Base-by-base conservation (phyloP, 2,113 vertebrate species). In the Salminus brasiliensis region DNA sequence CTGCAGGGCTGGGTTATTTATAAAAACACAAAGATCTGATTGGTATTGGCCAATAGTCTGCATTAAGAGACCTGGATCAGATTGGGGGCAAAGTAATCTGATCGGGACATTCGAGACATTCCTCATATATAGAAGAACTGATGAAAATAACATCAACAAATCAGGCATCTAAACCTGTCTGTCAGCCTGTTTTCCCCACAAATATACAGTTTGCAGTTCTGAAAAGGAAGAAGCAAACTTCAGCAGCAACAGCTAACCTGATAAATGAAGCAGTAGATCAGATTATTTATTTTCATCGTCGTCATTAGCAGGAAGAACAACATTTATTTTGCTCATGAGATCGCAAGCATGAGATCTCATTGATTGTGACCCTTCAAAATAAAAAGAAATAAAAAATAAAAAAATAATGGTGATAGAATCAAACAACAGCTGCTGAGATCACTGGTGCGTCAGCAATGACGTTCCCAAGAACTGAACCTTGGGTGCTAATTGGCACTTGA, bases 401-500 rank as follows among this genome's bases (percentile, higher is more conserved):
- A 30, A 62, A 18, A 16, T 36, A 39, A n/a, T 43, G n/a, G 16
- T 18, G 34, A 41, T 18, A 25, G 25, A 73, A 29, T 2, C 3
- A 41, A 21, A 25, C 9, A 27, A 27, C 0, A n/a, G 43, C 60
- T 13, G 27, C 29, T 62, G 59, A 62, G 15, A 63, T 36, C 15
- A 10, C 16, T 63, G 72, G 25, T 8, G 55, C 53, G 27, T 75
- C 43, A 60, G 34, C 23, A 23, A 67, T 4, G 47, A 55, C 62
- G 16, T 53, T 18, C 29, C 62, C 27, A 16, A 41, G 32, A 21
- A 67, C 49, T 41, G 18, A 53, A 41, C 15, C 32, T 25, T 2
- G 5, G n/a, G 43, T 55, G 47, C 32, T 36, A 67, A 76, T 29
- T 67, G 62, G n/a, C 15, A 76, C 45, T 65, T 21, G 32, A 52